Conservation (phyloP, 2,888 invertebrate genomes). For the Pristionchus exspectatus region DNA sequence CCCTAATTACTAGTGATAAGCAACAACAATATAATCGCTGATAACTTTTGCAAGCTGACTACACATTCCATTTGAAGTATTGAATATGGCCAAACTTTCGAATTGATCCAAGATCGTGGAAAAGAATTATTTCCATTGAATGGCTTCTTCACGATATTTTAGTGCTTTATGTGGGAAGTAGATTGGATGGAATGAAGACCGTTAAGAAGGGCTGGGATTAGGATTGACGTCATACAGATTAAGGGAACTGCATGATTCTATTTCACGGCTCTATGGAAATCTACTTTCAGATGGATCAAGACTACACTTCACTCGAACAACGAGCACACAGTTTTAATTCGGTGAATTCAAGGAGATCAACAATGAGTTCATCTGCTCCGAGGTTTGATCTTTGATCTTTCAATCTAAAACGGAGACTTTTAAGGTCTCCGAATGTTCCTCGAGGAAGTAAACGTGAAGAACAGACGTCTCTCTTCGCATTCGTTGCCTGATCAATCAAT, state of each 20-base stretch:
- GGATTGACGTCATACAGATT: neutral
- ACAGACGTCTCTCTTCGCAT: slow-evolving; percentile 36
- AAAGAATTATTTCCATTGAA: neutral
- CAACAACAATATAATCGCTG: no score
- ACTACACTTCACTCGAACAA: slow-evolving; percentile 45
- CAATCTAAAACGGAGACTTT: neutral
- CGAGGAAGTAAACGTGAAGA: slow-evolving; percentile 46
- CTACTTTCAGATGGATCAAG: slow-evolving; percentile 15
- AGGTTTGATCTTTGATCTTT: slow-evolving; percentile 39
- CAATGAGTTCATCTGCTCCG: slow-evolving; percentile 11
- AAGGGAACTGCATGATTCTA: neutral
- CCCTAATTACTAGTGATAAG: no score
- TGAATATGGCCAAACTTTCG: neutral
- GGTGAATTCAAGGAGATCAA: slow-evolving; percentile 25
- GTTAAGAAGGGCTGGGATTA: neutral
- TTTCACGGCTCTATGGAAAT: neutral
- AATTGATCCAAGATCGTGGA: neutral
- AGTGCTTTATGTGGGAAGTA: neutral
- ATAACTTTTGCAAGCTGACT: neutral
- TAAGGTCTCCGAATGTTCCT: slow-evolving; percentile 28
- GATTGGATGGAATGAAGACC: slow-evolving; percentile 3
- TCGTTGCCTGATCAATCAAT: slow-evolving; percentile 26
- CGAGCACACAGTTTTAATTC: slow-evolving; percentile 36
- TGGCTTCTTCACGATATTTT: neutral
- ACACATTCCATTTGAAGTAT: neutral